Evolutionary conservation across 2,797 vertebrate species (phyloP).

Genomic region (Numenius phaeopus): DNA sequence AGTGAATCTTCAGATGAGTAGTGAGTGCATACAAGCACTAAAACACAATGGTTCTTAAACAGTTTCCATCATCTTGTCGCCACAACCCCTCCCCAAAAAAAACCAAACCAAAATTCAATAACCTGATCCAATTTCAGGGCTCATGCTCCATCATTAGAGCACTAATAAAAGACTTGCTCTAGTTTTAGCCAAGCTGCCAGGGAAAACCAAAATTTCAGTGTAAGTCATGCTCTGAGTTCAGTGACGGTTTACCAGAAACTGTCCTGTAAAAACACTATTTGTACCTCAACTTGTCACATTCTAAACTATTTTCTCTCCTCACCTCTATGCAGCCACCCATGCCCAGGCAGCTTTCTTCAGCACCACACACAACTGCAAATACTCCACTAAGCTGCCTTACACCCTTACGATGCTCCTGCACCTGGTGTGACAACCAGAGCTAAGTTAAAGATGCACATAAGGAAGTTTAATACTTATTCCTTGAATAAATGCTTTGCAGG

Average conservation of each 20-base stretch:
- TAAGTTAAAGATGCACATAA: background rate
- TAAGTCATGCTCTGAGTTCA: background rate
- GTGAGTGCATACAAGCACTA: background rate
- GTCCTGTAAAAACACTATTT: background rate
- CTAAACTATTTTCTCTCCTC: background rate
- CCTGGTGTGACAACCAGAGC: background rate
- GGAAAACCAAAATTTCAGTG: background rate
- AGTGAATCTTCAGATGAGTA: background rate
- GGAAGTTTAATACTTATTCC: background rate
- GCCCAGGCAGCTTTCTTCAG: background rate
- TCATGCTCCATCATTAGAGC: background rate
- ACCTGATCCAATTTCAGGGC: background rate
- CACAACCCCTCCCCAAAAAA: rapidly evolving
- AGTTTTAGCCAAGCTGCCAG: background rate
- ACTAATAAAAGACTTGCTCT: background rate
- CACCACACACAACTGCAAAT: background rate
- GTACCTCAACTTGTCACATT: background rate
- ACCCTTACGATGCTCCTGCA: background rate
- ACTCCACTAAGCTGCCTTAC: background rate
- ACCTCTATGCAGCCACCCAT: background rate
- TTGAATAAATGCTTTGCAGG: background rate
- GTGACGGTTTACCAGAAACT: background rate
- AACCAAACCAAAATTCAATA: background rate
- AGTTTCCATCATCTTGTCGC: background rate
- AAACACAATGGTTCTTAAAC: background rate